Base-by-base conservation (phyloP, 2,797 vertebrate genomes). In the Balearica regulorum region DNA sequence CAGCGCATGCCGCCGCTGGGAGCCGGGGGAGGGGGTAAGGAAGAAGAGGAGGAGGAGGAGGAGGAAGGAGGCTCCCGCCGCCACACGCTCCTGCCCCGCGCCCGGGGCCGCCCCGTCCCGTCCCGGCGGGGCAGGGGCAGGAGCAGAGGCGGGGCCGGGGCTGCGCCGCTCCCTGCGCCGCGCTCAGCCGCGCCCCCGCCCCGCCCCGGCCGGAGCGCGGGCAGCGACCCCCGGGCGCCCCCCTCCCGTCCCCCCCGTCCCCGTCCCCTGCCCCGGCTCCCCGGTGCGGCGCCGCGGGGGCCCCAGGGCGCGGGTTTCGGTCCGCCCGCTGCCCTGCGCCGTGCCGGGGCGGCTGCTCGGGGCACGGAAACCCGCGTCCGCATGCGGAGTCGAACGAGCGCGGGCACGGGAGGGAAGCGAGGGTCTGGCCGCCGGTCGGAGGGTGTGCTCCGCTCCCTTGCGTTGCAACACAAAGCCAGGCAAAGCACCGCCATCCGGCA, bases 51-150 rank as follows among this genome's bases (percentile, higher is more conserved):
- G 78, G n/a, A 77, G 78, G 24, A 77, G 60, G 72, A 78, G 37
- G 68, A 49, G 48, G 48, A 90, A 75, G n/a, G 51, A 41, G 25
- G 26, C 71, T 75, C 61, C 66, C 31, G 46, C 87, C 37, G 29
- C 94, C n/a, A 26, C 75, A 33, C 78, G 35, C 69, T 80, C 39
- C 73, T 54, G 55, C 87, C 69, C 58, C 79, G 37, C 57, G 16
- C 62, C 87, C 85, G 20, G 58, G 33, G 82, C 92, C 94, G 80
- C 57, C 87, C 51, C 60, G 90, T 78, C 91, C 89, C 89, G 87
- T 80, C 70, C 81, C 53, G 81, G 72, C 71, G 68, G 68, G 66
- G 88, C 73, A 80, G 87, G 26, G 53, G 73, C 62, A 49, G 48
- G 37, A 37, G 37, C 37, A 57, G 93, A 80, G 94, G 89, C 92